Evolutionary conservation across 1,140 invertebrate species (phyloP).

Genomic region (Steinernema feltiae): DNA sequence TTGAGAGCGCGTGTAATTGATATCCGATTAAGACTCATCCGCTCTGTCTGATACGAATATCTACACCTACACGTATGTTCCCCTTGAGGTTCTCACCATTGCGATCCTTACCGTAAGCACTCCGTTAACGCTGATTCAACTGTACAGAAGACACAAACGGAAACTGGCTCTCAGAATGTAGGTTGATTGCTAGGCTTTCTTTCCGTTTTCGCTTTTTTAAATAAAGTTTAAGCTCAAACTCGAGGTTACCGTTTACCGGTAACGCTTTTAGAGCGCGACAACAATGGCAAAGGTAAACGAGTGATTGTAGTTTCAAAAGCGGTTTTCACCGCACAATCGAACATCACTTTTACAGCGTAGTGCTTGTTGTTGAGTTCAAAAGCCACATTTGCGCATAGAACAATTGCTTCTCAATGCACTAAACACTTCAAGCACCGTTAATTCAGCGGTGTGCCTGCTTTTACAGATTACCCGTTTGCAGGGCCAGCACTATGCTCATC

Average conservation of each 20-base stretch:
- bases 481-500: constrained; percentile 55
- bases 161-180: constrained; percentile 56
- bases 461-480: constrained; percentile 37
- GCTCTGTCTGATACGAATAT: constrained; percentile 32
- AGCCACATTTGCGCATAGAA: neutral
- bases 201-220: neutral
- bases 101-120: constrained; percentile 50
- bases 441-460: too few relatives aligned
- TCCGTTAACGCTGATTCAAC: constrained; percentile 54
- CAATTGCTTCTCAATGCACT: too few relatives aligned
- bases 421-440: too few relatives aligned
- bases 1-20: constrained; percentile 24
- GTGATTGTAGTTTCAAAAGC: neutral
- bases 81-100: constrained; percentile 51
- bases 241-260: neutral
- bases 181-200: constrained; percentile 23
- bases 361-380: neutral
- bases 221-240: constrained; percentile 9
- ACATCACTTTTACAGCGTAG: neutral
- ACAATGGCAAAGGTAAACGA: constrained; percentile 1
- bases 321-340: neutral
- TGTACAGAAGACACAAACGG: constrained; percentile 54
- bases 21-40: neutral
- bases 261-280: neutral
- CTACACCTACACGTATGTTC: constrained; percentile 52